Percentiles rank a stretch among this genome's conserved stretches.
phyloP scores from a whole-genome alignment of 2,113 vertebrate species.

The Merops nubicus region DNA sequence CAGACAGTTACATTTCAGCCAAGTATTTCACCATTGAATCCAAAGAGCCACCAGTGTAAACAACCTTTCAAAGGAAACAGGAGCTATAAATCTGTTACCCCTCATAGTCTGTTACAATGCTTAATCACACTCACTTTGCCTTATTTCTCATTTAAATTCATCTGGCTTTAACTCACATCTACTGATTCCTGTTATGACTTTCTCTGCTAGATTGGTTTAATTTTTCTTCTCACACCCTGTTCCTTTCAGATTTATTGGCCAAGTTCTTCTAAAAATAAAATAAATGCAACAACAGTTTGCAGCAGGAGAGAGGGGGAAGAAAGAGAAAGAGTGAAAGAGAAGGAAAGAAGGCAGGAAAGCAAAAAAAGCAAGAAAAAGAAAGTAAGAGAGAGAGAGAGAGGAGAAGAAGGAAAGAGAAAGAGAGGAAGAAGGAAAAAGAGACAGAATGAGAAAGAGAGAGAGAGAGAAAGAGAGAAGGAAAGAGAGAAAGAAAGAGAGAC shows the following conservation, averaged over 20 bases:
- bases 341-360: no score
- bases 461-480: not conserved
- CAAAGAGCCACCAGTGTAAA: not conserved
- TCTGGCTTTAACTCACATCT: conserved; percentile 24
- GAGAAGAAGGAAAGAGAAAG: no score
- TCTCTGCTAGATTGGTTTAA: conserved; percentile 50
- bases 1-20: not conserved
- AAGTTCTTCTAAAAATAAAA: conserved; percentile 30
- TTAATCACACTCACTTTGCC: conserved; percentile 4
- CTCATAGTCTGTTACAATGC: conserved; percentile 30
- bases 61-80: not conserved
- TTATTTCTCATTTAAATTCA: conserved; percentile 48
- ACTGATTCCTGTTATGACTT: conserved; percentile 31
- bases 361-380: no score
- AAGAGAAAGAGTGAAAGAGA: rapidly evolving
- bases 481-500: no score
- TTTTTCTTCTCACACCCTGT: conserved; percentile 30
- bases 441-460: no score
- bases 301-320: not conserved
- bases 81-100: conserved; percentile 20
- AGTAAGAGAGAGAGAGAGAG: no score
- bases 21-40: not conserved
- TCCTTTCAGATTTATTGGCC: conserved; percentile 42
- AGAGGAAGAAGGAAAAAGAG: no score
- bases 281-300: not conserved